Evolutionary conservation across 2,888 invertebrate genomes (phyloP).

Genomic region (Dryobotodes eremita): DNA sequence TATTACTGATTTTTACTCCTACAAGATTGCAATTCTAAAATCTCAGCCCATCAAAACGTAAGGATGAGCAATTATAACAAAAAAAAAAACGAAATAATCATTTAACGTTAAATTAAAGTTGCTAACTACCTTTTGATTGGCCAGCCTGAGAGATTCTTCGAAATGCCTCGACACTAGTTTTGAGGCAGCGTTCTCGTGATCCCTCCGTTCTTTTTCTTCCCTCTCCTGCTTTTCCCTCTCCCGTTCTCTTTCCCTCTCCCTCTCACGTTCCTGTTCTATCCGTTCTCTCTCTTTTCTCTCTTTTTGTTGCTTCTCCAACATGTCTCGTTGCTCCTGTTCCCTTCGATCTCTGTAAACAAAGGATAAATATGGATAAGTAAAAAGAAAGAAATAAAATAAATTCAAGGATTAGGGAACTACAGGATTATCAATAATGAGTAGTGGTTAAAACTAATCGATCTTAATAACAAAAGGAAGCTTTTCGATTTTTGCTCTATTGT

Average conservation of each 20-base stretch:
- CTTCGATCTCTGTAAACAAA: conserved; percentile 86
- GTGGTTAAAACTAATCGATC: neutral
- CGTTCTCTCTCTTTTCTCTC: conserved; percentile 92
- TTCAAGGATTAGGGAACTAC: neutral
- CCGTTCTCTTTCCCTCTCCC: conserved; percentile 89
- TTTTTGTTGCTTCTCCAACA: conserved; percentile 93
- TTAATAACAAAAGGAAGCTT: conserved; percentile 1
- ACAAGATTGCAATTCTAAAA: neutral
- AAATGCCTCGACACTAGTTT: conserved; percentile 97
- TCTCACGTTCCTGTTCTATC: conserved; percentile 91
- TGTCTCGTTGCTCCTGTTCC: conserved; percentile 90
- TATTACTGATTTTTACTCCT: neutral
- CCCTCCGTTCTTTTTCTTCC: conserved; percentile 91
- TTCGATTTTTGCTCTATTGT: neutral
- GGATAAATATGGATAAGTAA: conserved; percentile 49
- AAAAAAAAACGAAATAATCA: neutral
- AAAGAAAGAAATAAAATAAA: neutral
- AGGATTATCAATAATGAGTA: neutral
- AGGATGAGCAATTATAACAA: neutral
- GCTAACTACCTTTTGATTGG: conserved; percentile 93
- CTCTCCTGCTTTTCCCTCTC: conserved; percentile 89
- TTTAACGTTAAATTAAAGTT: neutral
- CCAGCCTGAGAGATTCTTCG: conserved; percentile 95
- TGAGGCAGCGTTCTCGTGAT: conserved; percentile 94
- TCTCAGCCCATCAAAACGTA: neutral